phyloP scores from a whole-genome alignment of 2,113 vertebrate genomes.

The Protobothrops flavoviridis region DNA sequence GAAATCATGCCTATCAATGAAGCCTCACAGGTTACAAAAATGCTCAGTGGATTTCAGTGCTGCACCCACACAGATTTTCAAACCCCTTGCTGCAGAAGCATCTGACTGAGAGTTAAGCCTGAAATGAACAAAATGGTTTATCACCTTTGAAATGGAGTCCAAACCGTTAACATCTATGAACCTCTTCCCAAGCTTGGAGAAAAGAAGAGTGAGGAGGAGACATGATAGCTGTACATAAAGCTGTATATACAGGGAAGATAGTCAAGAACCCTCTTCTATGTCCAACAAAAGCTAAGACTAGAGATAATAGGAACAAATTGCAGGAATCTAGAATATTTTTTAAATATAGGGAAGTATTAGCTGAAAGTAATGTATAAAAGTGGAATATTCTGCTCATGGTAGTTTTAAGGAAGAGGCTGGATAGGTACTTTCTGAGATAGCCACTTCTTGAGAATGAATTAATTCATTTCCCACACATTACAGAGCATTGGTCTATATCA shows the following conservation, averaged over 20 bases:
- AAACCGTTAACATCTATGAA: not conserved
- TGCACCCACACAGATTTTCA: not conserved
- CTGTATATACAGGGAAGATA: not conserved
- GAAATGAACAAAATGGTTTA: not conserved
- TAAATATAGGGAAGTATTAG: not conserved
- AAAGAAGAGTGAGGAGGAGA: not conserved
- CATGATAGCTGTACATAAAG: not conserved
- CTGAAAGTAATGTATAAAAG: not conserved
- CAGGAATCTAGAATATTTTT: not conserved
- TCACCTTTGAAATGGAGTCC: not conserved
- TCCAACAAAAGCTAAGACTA: not conserved
- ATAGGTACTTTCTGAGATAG: not conserved
- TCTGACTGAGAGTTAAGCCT: not conserved
- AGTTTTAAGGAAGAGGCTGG: not conserved
- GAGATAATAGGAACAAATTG: not conserved
- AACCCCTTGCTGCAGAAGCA: not conserved
- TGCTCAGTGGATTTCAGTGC: not conserved
- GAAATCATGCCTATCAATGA: not conserved
- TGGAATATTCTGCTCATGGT: not conserved
- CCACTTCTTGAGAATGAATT: not conserved
- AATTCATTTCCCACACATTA: not conserved
- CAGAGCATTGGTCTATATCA: not conserved
- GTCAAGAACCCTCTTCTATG: not conserved
- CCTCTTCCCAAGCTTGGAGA: not conserved
- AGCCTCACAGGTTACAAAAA: not conserved